Percentiles rank a stretch among this genome's conserved stretches.
These are phyloP conservation scores for Aphis craccivora DNA, from an alignment of 1,140 invertebrate genomes.

Conservation along the genomic window DNA sequence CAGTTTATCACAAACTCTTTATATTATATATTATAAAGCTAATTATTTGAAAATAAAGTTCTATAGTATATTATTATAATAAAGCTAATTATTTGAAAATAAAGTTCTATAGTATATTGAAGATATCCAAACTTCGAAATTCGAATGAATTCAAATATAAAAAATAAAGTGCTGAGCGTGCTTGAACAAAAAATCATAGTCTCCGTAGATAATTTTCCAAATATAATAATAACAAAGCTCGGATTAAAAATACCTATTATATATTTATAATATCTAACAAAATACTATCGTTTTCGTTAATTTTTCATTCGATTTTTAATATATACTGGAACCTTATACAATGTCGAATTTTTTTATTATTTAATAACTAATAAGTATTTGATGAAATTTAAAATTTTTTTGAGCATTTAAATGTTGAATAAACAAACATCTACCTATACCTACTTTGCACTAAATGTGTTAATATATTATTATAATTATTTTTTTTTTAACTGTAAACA, in stretches of 20 bases:
- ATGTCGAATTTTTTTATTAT: not conserved
- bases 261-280: not conserved
- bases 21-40: not conserved
- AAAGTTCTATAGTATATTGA: not conserved
- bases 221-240: not conserved
- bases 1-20: not conserved
- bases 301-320: not conserved
- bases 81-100: not conserved
- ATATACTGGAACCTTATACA: not conserved
- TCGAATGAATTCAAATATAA: not conserved
- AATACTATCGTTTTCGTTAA: not conserved
- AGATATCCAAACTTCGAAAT: not conserved
- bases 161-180: not conserved
- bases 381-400: not conserved
- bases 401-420: not conserved
- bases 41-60: not conserved
- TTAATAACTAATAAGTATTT: not conserved
- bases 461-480: not conserved
- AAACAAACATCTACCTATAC: not conserved
- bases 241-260: too few relatives aligned
- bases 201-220: not conserved
- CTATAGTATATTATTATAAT: not conserved
- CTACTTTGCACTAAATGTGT: not conserved
- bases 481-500: not conserved
- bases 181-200: too few relatives aligned